phyloP scores from a whole-genome alignment of 2,797 vertebrate genomes.

The Setipinna tenuifilis region DNA sequence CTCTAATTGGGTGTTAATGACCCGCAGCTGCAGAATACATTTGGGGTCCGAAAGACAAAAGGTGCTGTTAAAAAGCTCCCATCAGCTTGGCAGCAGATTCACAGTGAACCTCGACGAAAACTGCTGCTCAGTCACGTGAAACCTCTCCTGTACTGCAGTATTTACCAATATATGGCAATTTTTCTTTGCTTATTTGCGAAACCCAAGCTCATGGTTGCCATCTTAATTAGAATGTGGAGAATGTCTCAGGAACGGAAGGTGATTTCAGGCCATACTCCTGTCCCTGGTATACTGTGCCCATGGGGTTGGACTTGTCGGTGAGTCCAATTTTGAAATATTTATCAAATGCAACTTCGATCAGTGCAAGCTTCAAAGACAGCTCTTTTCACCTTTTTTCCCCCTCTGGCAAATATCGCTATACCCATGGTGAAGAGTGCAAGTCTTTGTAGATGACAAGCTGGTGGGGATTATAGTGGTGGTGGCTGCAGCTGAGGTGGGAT shows the following conservation, averaged over 20 bases:
- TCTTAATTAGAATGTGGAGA: neutral
- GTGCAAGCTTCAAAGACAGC: neutral
- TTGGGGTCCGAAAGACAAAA: neutral
- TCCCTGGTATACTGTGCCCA: neutral
- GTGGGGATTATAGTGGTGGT: neutral
- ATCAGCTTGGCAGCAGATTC: neutral
- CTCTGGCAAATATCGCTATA: neutral
- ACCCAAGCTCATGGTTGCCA: neutral
- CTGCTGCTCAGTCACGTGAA: neutral
- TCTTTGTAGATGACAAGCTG: conserved; percentile 5
- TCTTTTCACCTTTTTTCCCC: neutral
- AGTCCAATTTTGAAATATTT: conserved; percentile 13
- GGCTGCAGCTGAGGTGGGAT: neutral
- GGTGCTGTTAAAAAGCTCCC: neutral
- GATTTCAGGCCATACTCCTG: neutral
- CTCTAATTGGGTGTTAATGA: conserved; percentile 33
- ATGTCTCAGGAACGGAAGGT: neutral
- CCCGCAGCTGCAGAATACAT: conserved; percentile 33
- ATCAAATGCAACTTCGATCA: conserved; percentile 21
- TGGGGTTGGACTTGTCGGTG: neutral
- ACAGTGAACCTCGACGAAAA: neutral
- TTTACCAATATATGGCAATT: too few species aligned
- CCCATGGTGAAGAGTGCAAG: neutral
- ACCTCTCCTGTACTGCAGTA: neutral
- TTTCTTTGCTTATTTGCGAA: neutral